These are phyloP conservation scores for Thermophis baileyi DNA, from an alignment of 2,113 vertebrate genomes.

Conservation along the genomic window DNA sequence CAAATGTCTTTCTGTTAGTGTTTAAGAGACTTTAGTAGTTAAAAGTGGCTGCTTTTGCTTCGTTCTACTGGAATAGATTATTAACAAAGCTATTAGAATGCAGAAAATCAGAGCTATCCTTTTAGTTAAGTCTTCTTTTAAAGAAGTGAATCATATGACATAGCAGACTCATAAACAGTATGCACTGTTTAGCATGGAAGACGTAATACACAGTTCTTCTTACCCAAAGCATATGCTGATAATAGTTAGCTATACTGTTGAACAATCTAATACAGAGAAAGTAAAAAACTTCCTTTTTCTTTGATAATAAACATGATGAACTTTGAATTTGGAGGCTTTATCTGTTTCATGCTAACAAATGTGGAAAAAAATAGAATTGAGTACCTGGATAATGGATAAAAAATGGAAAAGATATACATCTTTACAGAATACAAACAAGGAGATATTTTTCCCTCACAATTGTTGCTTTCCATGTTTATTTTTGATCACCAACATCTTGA, in stretches of 20 bases:
- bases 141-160: constrained; percentile 6
- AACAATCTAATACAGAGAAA: background rate
- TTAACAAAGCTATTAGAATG: background rate
- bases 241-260: background rate
- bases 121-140: constrained; percentile 8
- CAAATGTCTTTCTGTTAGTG: background rate
- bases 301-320: background rate
- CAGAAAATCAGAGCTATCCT: background rate
- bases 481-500: constrained; percentile 10
- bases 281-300: background rate
- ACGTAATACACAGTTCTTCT: background rate
- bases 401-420: constrained; percentile 33
- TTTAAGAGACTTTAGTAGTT: background rate
- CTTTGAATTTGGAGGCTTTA: background rate
- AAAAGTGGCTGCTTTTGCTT: background rate
- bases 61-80: background rate
- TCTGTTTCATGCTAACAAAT: background rate
- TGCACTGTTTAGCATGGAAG: background rate
- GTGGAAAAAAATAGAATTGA: constrained; percentile 59
- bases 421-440: constrained; percentile 35
- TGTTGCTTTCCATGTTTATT: constrained; percentile 25
- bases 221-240: background rate
- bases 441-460: constrained; percentile 46
- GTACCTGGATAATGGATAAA: constrained; percentile 1
- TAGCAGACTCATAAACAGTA: background rate